Evolutionary conservation across 2,888 invertebrate species (phyloP), one percentile per base, ranked within the genome.

Genomic region (Cataglyphis livida): DNA sequence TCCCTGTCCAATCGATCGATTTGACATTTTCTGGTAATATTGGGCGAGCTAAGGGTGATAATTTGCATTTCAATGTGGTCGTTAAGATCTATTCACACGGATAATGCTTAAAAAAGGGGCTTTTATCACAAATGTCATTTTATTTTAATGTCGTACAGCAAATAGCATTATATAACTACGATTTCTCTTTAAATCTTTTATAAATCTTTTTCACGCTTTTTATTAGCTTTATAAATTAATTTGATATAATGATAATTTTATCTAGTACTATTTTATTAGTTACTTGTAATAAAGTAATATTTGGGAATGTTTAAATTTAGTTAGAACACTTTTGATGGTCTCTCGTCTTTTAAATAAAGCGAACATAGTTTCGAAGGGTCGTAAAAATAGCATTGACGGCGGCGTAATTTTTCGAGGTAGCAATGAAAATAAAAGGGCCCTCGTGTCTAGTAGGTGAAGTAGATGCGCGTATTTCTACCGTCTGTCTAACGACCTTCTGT

Each of bases 401-500:
- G 3, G 71, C 44, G 44, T 70, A 79, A 79, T 79, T 79, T 79
- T 79, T 71, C 59, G 71, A 35, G 70, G 70, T 32, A 32, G 44
- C 32, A 71, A 71, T 79, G 59, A 79, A 79, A 79, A 79, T 79
- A 79, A 79, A 79, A 59, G 59, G 41, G 44, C 10, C 57, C 25
- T 59, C 41, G 41, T 51, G n/a, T 32, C 59, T 71, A 41, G 21
- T 68, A 57, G 41, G 57, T 57, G 71, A 79, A 71, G 59, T 44
- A 32, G 59, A 9, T 59, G 21, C 21, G 57, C 70, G 32, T 78
- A 78, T 78, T 78, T 78, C 41, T 18, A 41, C 70, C 57, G 78
- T 12, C 79, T 71, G 57, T 81, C 85, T 83, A 84, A 85, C 65
- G 74, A 84, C 68, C 70, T 62, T 18, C 65, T 71, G 66, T 86